Evolutionary conservation across 2,888 invertebrate genomes (phyloP), one percentile per base, ranked within the genome.

Genomic region (Xylocampa areola): DNA sequence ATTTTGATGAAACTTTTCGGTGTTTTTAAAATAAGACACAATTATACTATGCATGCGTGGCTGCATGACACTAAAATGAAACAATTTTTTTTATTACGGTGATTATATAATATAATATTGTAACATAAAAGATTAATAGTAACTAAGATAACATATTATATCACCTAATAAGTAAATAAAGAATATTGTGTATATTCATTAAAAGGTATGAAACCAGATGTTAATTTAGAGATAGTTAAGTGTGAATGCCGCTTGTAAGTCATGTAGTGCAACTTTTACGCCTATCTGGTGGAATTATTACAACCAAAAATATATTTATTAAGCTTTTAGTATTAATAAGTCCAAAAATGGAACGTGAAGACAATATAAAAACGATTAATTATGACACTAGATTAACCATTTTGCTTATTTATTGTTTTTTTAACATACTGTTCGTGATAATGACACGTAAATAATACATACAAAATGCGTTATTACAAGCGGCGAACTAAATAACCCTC

Each of bases 111-210:
- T 69, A 64, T 64, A 55, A 71, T 65, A 75, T 60, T 59, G 60
- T 73, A 75, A 73, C 76, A 73, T 73, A 58, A 65, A 71, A 71
- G 54, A 61, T 75, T 72, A 72, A 75, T 68, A 71, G 62, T 76
- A 76, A 73, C 73, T 75, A 75, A 60, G 36, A 72, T 72, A 73
- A 73, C 68, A 75, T 75, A 45, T 32, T 47, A 65, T 68, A 59
- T 59, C 48, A 64, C 47, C 55, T 75, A 62, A 37, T 57, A 52
- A 47, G 50, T 72, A 71, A 62, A 74, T 50, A 69, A 51, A 64
- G 45, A 68, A 68, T 72, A 71, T 65, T 41, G 48, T 59, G 52
- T 60, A 52, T 66, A 63, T 61, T 63, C 55, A 55, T 60, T 33
- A 40, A 55, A 51, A 43, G 54, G 27, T 62, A 69, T 44, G 41